Evolutionary conservation across 2,888 invertebrate genomes (phyloP).

Genomic region (Drosophila aldrichi): DNA sequence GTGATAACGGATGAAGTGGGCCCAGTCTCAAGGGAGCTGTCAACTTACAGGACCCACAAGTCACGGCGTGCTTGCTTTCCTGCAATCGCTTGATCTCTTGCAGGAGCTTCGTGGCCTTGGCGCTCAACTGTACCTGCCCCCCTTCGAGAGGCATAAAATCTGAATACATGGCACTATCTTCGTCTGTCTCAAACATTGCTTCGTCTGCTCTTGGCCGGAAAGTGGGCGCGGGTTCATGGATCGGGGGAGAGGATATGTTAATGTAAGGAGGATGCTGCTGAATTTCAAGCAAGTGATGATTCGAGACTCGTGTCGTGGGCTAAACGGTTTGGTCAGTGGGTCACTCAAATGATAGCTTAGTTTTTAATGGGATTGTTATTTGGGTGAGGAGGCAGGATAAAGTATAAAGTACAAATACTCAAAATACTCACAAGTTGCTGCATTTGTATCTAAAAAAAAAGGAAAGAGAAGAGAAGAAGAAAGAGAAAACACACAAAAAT

Average conservation of each 20-base stretch:
- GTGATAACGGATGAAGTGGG: conserved; percentile 3
- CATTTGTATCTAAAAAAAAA: conserved; percentile 50
- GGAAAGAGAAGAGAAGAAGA: conserved; percentile 24
- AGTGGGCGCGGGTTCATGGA: conserved; percentile 1
- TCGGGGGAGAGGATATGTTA: conserved; percentile 16
- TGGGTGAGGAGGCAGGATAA: too few species aligned
- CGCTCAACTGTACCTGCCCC: conserved; percentile 22
- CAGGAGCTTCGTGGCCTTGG: conserved; percentile 26
- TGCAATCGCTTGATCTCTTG: conserved; percentile 59
- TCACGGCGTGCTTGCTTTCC: conserved; percentile 41
- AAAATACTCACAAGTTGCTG: conserved; percentile 65
- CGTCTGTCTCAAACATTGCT: conserved; percentile 27
- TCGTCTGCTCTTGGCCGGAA: conserved; percentile 23
- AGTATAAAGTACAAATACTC: conserved; percentile 43
- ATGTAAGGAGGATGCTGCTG: not conserved
- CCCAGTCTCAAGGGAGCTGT: conserved; percentile 1
- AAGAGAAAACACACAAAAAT: conserved; percentile 13
- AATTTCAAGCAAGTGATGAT: not conserved
- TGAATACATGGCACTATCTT: conserved; percentile 21
- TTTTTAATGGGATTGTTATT: too few species aligned
- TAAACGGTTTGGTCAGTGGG: not conserved
- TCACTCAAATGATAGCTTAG: not conserved
- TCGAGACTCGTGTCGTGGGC: too few species aligned
- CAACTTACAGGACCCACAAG: conserved; percentile 63
- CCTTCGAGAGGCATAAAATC: conserved; percentile 26